phyloP scores from a whole-genome alignment of 2,797 vertebrate genomes.

The Mycteria americana region DNA sequence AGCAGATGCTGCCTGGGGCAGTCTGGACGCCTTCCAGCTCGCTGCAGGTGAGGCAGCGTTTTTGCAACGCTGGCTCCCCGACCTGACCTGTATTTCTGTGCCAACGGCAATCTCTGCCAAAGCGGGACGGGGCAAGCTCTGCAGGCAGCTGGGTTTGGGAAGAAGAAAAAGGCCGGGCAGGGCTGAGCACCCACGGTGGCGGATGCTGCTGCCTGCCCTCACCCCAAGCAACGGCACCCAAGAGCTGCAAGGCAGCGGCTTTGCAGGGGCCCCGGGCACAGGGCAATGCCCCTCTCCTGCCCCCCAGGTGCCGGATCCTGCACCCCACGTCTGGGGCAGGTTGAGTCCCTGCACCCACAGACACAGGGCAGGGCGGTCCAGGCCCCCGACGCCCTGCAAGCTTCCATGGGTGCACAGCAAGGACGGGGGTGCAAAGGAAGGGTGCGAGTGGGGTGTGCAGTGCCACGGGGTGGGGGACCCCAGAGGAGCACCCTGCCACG shows the following conservation, averaged over 20 bases:
- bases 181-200: neutral
- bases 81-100: neutral
- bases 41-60: neutral
- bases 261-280: rapidly evolving
- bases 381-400: neutral
- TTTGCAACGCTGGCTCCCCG: neutral
- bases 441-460: no score
- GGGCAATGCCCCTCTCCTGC: neutral
- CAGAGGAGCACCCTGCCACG: no score
- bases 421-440: neutral
- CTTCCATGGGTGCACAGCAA: neutral
- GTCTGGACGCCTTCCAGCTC: neutral
- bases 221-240: neutral
- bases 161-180: neutral
- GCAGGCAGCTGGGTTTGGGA: neutral
- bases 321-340: neutral
- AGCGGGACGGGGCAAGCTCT: rapidly evolving
- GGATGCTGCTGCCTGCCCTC: neutral
- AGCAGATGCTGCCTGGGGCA: neutral
- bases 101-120: neutral
- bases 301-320: neutral
- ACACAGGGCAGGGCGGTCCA: neutral
- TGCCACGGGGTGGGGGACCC: rapidly evolving
- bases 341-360: neutral
- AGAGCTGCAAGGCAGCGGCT: neutral